A percentile compares a stretch with the other conserved stretches of the same genome.
These are phyloP conservation scores for Mirounga angustirostris DNA, from an alignment of 2,113 vertebrate species.

Conservation along the genomic window DNA sequence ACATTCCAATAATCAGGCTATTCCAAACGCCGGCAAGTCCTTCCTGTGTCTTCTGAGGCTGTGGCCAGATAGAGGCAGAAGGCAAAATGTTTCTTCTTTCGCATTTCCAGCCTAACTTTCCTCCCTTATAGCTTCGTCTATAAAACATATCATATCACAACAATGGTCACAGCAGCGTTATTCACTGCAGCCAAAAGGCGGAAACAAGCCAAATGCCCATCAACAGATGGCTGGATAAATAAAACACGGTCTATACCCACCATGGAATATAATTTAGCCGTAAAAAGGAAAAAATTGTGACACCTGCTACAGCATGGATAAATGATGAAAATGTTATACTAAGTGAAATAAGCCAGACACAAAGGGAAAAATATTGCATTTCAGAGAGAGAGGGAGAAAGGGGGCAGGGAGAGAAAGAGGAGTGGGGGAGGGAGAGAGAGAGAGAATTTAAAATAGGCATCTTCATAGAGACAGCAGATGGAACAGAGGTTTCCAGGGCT, in stretches of 20 bases:
- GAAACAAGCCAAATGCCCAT: slow-evolving; percentile 6
- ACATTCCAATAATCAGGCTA: neutral
- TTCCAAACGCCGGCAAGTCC: slow-evolving; percentile 6
- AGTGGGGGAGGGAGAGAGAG: neutral
- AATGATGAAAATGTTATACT: neutral
- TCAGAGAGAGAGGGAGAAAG: neutral
- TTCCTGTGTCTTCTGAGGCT: neutral
- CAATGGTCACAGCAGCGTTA: slow-evolving; percentile 7
- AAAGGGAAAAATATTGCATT: neutral
- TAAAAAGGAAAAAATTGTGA: slow-evolving; percentile 47
- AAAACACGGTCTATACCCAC: neutral
- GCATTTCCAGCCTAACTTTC: slow-evolving; percentile 41
- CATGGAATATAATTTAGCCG: slow-evolving; percentile 32
- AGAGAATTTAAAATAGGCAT: neutral
- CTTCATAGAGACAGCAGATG: neutral
- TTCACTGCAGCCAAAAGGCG: neutral
- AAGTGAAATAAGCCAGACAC: neutral
- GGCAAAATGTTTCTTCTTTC: slow-evolving; percentile 42
- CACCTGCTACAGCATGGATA: neutral
- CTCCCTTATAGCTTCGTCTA: slow-evolving; percentile 13
- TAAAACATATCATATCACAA: neutral
- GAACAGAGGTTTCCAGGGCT: neutral
- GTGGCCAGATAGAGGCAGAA: neutral
- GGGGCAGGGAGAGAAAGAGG: neutral
- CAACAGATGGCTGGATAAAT: neutral